These are phyloP conservation scores for Mungos mungo DNA, from an alignment of 2,113 vertebrate species.

Conservation along the genomic window DNA sequence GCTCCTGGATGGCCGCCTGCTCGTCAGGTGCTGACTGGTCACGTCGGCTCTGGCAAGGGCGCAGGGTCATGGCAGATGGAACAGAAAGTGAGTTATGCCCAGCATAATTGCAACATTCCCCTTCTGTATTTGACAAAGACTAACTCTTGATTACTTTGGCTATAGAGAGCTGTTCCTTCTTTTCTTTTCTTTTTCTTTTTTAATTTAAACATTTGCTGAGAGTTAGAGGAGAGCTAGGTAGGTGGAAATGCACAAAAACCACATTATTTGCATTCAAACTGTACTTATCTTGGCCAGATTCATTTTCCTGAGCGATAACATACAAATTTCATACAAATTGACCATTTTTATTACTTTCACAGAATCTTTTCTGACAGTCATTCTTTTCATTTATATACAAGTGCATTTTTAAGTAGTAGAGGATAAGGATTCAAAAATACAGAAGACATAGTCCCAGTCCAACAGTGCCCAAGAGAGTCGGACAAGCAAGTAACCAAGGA, in stretches of 20 bases:
- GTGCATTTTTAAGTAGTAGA: neutral
- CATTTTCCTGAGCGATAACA: slow-evolving; percentile 18
- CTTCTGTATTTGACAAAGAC: neutral
- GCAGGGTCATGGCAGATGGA: neutral
- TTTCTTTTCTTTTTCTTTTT: neutral
- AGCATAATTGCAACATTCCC: neutral
- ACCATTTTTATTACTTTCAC: neutral
- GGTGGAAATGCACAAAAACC: neutral
- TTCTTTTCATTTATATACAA: neutral
- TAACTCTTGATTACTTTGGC: neutral
- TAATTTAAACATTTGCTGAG: neutral
- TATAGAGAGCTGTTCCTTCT: neutral
- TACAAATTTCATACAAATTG: neutral
- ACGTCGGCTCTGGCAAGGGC: neutral
- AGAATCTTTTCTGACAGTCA: neutral
- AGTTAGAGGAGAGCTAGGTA: neutral
- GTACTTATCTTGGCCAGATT: neutral
- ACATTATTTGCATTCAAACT: neutral
- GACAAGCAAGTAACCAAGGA: slow-evolving; percentile 24
- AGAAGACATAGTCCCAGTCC: neutral
- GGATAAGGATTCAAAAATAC: neutral
- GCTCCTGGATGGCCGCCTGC: neutral
- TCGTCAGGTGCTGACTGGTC: neutral
- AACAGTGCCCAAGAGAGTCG: neutral
- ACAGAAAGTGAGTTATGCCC: neutral